Evolutionary conservation across 2,113 vertebrate genomes (phyloP).

Genomic region (Chascanopsetta lugubris): DNA sequence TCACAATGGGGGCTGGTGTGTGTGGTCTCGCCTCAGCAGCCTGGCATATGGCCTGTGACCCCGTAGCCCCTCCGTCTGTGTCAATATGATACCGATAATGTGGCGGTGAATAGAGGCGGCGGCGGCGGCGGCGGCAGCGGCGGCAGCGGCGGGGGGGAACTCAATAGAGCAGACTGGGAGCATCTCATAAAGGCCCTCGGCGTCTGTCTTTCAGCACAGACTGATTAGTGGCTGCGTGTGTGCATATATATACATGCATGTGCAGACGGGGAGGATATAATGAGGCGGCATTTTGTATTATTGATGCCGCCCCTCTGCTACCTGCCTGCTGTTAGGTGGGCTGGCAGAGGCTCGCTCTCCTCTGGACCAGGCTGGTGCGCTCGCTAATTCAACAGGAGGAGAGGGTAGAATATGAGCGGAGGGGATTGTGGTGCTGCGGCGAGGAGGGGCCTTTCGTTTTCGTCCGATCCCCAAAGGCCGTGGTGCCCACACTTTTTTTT

Average conservation of each 20-base stretch:
- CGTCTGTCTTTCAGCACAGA: slow-evolving; percentile 71
- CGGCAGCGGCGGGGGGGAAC: no score
- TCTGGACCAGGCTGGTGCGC: slow-evolving; percentile 1
- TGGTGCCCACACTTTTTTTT: no score
- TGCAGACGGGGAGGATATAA: slow-evolving; percentile 69
- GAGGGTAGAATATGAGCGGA: no score
- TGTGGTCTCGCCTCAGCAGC: slow-evolving; percentile 63
- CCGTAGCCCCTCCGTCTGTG: slow-evolving; percentile 64
- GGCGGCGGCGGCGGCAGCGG: no score
- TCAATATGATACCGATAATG: slow-evolving; percentile 73
- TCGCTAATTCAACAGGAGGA: no score
- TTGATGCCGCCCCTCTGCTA: slow-evolving; percentile 79
- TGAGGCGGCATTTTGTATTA: slow-evolving; percentile 80
- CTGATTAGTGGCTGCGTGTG: slow-evolving; percentile 66
- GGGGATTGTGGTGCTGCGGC: no score
- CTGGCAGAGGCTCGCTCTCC: slow-evolving; percentile 28
- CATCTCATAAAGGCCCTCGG: slow-evolving; percentile 60
- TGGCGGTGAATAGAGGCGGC: slow-evolving; percentile 62
- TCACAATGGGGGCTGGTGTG: slow-evolving; percentile 66
- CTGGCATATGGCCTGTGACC: slow-evolving; percentile 77
- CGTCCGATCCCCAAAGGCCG: no score
- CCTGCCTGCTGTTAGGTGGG: slow-evolving; percentile 79
- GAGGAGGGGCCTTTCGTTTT: no score
- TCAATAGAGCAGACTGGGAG: slow-evolving; percentile 65
- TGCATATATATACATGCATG: slow-evolving; percentile 45